Percentiles rank a stretch among this genome's conserved stretches.
phyloP scores from a whole-genome alignment of 2,113 vertebrate species.

The Emydura subglobosa region DNA sequence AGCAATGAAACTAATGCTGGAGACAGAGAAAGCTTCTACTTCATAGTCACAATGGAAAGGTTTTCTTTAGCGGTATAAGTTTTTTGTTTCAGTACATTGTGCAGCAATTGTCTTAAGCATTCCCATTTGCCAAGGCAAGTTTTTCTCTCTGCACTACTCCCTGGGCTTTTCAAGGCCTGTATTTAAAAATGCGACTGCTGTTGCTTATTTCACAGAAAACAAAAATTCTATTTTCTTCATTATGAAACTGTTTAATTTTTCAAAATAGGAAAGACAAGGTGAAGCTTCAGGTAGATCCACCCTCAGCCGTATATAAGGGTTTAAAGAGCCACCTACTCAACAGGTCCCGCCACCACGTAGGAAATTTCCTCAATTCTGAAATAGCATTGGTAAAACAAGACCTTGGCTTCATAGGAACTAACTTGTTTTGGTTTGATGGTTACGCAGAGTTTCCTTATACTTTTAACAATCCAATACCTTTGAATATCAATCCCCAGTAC shows the following conservation, averaged over 20 bases:
- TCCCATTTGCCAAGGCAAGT: accelerated
- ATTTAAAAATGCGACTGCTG: background rate
- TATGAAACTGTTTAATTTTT: background rate
- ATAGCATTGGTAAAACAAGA: accelerated
- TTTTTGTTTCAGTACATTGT: too few species aligned
- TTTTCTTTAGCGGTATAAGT: background rate
- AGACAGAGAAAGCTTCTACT: accelerated
- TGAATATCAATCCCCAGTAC: accelerated
- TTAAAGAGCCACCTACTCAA: accelerated
- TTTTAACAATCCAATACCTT: background rate
- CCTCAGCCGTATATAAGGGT: accelerated
- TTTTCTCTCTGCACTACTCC: too few species aligned
- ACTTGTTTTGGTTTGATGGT: background rate
- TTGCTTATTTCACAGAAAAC: background rate
- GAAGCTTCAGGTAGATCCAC: accelerated
- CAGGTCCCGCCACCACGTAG: background rate
- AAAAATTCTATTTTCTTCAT: accelerated
- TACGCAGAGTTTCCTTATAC: background rate
- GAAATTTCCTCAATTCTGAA: background rate
- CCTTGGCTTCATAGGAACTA: accelerated
- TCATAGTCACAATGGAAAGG: background rate
- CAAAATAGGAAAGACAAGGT: accelerated
- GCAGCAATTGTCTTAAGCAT: accelerated
- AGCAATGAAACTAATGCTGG: accelerated
- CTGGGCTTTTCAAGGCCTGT: background rate